These are phyloP conservation scores for Chydorus sphaericus DNA, from an alignment of 2,888 invertebrate species.

Conservation along the genomic window DNA sequence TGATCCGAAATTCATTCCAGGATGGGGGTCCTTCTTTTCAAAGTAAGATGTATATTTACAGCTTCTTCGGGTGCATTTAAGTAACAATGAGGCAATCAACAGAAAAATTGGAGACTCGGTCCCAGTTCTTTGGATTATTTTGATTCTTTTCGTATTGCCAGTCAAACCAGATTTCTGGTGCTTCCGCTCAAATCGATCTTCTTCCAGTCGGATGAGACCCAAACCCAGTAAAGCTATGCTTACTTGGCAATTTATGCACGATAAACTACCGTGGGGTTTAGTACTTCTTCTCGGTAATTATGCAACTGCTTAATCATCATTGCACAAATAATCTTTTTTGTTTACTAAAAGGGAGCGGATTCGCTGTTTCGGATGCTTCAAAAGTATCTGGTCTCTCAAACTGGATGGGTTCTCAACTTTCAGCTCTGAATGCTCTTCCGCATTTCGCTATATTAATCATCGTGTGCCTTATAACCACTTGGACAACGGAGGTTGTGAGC, in stretches of 20 bases:
- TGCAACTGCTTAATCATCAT: too few relatives aligned
- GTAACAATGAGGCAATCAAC: too few relatives aligned
- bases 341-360: constrained; percentile 55
- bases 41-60: background rate
- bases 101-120: constrained; percentile 11
- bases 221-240: constrained; percentile 50
- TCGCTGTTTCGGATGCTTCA: constrained; percentile 77
- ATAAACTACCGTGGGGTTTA: constrained; percentile 80
- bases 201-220: background rate
- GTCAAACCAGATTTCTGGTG: constrained; percentile 22
- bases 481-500: constrained; percentile 75
- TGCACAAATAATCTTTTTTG: too few relatives aligned
- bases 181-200: background rate
- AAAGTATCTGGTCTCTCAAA: constrained; percentile 60
- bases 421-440: constrained; percentile 46
- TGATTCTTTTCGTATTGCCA: constrained; percentile 32
- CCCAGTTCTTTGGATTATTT: constrained; percentile 29
- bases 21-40: constrained; percentile 61
- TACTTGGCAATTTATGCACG: constrained; percentile 70
- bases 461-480: constrained; percentile 59
- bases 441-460: constrained; percentile 52
- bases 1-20: constrained; percentile 69
- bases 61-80: too few relatives aligned
- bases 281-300: constrained; percentile 65
- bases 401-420: constrained; percentile 55